These are phyloP conservation scores for Gallinago stenura DNA, from an alignment of 2,797 vertebrate species.

Conservation along the genomic window DNA sequence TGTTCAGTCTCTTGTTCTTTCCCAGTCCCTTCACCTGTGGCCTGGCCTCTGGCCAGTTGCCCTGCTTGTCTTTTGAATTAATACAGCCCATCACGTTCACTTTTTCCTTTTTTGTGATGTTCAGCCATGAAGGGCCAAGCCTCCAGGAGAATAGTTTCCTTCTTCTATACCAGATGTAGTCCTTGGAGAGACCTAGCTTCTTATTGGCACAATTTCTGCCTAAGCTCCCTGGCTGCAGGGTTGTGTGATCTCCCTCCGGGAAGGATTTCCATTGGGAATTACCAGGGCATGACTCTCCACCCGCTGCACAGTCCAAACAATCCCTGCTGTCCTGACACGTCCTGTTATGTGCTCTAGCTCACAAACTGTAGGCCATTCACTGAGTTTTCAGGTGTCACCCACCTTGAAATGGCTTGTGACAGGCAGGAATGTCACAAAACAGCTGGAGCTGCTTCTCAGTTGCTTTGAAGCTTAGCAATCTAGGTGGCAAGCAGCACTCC, in stretches of 20 bases:
- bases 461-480: background rate
- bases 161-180: background rate
- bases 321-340: background rate
- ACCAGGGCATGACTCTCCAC: background rate
- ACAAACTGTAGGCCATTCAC: background rate
- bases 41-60: background rate
- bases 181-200: background rate
- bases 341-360: background rate
- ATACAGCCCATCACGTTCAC: background rate
- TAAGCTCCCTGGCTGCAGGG: background rate
- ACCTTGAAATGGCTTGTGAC: background rate
- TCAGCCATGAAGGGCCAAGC: background rate
- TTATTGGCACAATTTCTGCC: background rate
- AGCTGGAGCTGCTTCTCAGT: background rate
- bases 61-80: background rate
- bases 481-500: background rate
- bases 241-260: background rate
- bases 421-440: background rate
- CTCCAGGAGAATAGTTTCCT: background rate
- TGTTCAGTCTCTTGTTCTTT: background rate
- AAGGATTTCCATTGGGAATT: background rate
- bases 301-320: background rate
- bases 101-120: background rate
- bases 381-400: background rate
- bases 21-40: background rate